Percentiles rank a stretch among this genome's conserved stretches.
Evolutionary conservation across 2,888 invertebrate species (phyloP).

Genomic region (Phalera bucephala): DNA sequence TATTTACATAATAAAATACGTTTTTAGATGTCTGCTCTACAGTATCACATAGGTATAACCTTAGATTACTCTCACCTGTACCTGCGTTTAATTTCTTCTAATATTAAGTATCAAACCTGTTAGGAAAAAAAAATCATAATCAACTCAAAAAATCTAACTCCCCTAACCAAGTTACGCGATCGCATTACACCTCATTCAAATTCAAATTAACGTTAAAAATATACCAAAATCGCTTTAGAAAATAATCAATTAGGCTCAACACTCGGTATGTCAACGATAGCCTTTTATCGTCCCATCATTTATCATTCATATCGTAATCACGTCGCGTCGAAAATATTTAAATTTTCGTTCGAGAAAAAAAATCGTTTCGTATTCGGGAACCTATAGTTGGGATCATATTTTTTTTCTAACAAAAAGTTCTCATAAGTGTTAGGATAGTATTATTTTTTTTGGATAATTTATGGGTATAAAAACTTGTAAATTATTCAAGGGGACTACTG

Average conservation of each 20-base stretch:
- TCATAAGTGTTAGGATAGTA: conserved; percentile 24
- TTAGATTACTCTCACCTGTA: too few species aligned
- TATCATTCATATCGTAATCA: conserved; percentile 50
- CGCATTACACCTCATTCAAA: conserved; percentile 20
- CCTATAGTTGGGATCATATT: conserved; percentile 23
- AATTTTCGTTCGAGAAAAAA: conserved; percentile 35
- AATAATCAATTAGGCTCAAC: conserved; percentile 63
- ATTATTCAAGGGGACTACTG: conserved; percentile 14
- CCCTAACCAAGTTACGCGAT: not conserved
- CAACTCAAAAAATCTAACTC: not conserved
- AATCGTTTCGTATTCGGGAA: conserved; percentile 44
- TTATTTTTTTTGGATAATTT: conserved; percentile 11
- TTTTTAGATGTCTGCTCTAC: too few species aligned
- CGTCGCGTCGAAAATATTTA: conserved; percentile 47
- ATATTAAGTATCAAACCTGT: not conserved
- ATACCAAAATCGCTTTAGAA: conserved; percentile 38
- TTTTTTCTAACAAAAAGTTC: conserved; percentile 33
- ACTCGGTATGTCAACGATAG: conserved; percentile 52
- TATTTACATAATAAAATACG: too few species aligned
- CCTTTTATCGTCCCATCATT: conserved; percentile 25
- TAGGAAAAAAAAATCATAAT: not conserved
- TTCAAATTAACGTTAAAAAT: conserved; percentile 27
- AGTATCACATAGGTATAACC: too few species aligned
- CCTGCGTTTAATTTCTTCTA: not conserved
- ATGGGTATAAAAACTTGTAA: conserved; percentile 20